Evolutionary conservation across 2,888 invertebrate genomes (phyloP), one percentile per base, ranked within the genome.

Genomic region (Cordilura impudica): DNA sequence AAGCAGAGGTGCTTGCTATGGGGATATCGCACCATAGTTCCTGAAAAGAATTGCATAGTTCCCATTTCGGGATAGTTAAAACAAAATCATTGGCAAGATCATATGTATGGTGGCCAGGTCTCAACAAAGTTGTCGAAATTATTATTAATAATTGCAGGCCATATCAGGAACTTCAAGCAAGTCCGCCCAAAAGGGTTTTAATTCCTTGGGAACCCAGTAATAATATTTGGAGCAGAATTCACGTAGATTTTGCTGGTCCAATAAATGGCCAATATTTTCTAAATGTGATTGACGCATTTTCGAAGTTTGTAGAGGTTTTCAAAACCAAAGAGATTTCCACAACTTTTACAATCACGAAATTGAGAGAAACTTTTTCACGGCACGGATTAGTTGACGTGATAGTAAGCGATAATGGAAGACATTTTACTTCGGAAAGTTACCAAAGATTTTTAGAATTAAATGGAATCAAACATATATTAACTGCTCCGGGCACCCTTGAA

Each of bases 391-490:
- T 53, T 2, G 66, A 66, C 31, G 43, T 21, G n/a, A 39, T 69
- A 29, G 69, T 69, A 45, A 69, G 54, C 47, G 56, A 56, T 51
- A 45, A 47, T 58, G 53, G 45, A 14, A 49, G 65, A 12, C 65
- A 53, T 23, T 53, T 66, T 18, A 26, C 26, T 7, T 66, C 53
- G 4, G n/a, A 39, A n/a, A 53, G 53, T 39, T 66, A 84, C 80
- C 87, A 67, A 86, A 81, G 21, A 80, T 82, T 26, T 84, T 88
- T 75, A 85, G 61, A 5, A 84, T 82, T 18, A 1, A 43, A 43
- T 23, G 21, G 16, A 4, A 43, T 39, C n/a, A 39, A 14, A 12
- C 43, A 43, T 19, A 56, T 35, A 5, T 56, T 35, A 29, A 39
- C 58, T n/a, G 49, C 49, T 19, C 51, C 61, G 47, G 61, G 14